These are phyloP conservation scores for Trichopria drosophilae DNA, from an alignment of 2,888 invertebrate genomes.

Conservation along the genomic window DNA sequence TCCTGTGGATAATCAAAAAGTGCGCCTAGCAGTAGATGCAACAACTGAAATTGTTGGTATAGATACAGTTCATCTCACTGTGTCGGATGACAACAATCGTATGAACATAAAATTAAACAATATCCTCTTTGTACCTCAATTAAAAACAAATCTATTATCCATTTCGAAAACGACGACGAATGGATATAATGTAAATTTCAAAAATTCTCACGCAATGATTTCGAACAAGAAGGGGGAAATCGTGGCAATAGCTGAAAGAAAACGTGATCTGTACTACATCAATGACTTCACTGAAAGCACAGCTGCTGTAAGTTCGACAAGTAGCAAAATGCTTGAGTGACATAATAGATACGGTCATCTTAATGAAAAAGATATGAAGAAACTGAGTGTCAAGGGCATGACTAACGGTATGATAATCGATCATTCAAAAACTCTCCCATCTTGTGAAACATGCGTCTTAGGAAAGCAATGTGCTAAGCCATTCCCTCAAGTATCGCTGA, in stretches of 20 bases:
- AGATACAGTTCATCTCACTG: slow-evolving; percentile 19
- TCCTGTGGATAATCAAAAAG: slow-evolving; percentile 16
- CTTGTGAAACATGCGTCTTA: slow-evolving; percentile 15
- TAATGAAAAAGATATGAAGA: slow-evolving; percentile 21
- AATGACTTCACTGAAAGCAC: slow-evolving; percentile 6
- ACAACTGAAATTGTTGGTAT: slow-evolving; percentile 24
- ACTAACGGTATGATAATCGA: slow-evolving; percentile 14
- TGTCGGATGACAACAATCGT: slow-evolving; percentile 5
- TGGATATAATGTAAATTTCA: slow-evolving; percentile 33
- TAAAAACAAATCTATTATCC: slow-evolving; percentile 38
- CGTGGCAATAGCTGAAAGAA: not conserved
- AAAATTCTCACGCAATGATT: slow-evolving; percentile 30
- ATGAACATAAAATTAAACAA: slow-evolving; percentile 27
- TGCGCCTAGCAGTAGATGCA: slow-evolving; percentile 19
- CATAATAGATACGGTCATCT: slow-evolving; percentile 27
- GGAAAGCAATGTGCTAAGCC: slow-evolving; percentile 17
- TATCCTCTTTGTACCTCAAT: slow-evolving; percentile 36
- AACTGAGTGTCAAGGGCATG: slow-evolving; percentile 13
- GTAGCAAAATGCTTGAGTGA: slow-evolving; percentile 9
- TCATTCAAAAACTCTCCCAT: not conserved
- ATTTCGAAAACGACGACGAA: slow-evolving; percentile 36
- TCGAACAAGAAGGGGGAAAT: slow-evolving; percentile 20
- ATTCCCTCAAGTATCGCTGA: slow-evolving; percentile 3
- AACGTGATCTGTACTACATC: not conserved
- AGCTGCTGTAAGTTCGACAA: not conserved